Evolutionary conservation across 2,113 vertebrate species (phyloP).

Genomic region (Pseudorhombus dupliciocellatus): DNA sequence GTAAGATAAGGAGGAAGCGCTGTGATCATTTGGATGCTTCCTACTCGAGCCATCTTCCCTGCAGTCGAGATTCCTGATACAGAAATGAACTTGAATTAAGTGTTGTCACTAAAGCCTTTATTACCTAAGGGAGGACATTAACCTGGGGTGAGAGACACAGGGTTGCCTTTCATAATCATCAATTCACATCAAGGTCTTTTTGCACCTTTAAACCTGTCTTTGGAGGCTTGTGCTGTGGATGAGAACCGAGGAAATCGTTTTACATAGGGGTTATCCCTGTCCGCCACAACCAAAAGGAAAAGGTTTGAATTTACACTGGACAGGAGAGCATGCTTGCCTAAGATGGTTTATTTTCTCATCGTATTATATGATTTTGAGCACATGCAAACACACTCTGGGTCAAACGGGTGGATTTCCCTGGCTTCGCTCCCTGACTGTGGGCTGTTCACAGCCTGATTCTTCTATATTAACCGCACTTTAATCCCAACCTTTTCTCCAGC

Average conservation of each 20-base stretch:
- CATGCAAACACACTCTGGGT: not conserved
- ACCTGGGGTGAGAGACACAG: constrained; percentile 23
- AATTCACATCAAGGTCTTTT: constrained; percentile 10
- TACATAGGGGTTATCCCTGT: not conserved
- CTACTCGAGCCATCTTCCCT: not conserved
- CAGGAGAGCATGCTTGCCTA: not conserved
- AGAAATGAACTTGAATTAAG: constrained; percentile 13
- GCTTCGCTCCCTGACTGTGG: not conserved
- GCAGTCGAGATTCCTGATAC: not conserved
- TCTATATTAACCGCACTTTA: not conserved
- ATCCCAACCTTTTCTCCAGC: constrained; percentile 5
- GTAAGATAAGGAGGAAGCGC: not conserved
- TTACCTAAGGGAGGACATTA: constrained; percentile 2
- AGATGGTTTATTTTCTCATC: not conserved
- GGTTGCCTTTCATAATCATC: constrained; percentile 17
- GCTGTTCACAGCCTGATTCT: not conserved
- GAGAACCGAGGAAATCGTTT: not conserved
- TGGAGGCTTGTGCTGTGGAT: not conserved
- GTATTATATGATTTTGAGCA: not conserved
- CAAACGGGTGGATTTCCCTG: not conserved
- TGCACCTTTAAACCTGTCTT: constrained; percentile 3
- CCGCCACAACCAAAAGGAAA: not conserved
- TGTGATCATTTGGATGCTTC: not conserved
- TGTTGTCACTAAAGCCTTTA: constrained; percentile 1
- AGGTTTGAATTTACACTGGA: not conserved